Percentiles rank a stretch among this genome's conserved stretches.
These are phyloP conservation scores for Caenorhabditis afra DNA, from an alignment of 2,888 invertebrate genomes.

Conservation along the genomic window DNA sequence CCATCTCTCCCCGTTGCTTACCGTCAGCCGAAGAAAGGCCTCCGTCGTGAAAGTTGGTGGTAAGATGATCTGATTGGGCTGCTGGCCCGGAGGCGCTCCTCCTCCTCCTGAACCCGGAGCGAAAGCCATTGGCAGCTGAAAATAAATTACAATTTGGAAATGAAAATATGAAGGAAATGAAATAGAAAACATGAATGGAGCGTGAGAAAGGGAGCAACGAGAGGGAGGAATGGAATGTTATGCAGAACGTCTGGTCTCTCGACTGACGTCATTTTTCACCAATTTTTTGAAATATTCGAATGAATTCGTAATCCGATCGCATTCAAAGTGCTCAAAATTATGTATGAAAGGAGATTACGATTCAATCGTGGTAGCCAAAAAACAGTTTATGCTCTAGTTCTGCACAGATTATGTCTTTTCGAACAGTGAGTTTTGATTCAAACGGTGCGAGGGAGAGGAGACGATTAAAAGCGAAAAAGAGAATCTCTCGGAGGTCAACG, in stretches of 20 bases:
- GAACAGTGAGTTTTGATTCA: constrained; percentile 30
- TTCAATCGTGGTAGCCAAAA: constrained; percentile 10
- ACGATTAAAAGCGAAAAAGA: not conserved
- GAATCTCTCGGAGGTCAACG: not conserved
- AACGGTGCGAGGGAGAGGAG: too few species aligned
- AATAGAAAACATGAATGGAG: too few species aligned
- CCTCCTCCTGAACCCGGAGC: constrained; percentile 64
- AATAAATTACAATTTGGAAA: constrained; percentile 17
- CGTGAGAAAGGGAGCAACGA: not conserved
- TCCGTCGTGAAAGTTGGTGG: constrained; percentile 23
- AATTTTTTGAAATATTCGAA: not conserved
- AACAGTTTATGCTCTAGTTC: constrained; percentile 22
- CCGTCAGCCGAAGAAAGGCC: constrained; percentile 19
- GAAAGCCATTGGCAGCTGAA: constrained; percentile 60
- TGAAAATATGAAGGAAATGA: not conserved
- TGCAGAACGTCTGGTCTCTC: not conserved
- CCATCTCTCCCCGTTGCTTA: too few species aligned
- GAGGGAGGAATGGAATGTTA: not conserved
- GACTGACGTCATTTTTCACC: not conserved
- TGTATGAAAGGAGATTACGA: not conserved
- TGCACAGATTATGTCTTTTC: constrained; percentile 27
- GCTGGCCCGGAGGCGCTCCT: constrained; percentile 58
- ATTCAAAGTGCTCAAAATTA: not conserved
- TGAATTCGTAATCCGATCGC: not conserved
- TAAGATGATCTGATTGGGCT: constrained; percentile 23